Percentiles rank a stretch among this genome's conserved stretches.
These are phyloP conservation scores for Brachionus plicatilis DNA, from an alignment of 1,140 invertebrate genomes.

Conservation along the genomic window DNA sequence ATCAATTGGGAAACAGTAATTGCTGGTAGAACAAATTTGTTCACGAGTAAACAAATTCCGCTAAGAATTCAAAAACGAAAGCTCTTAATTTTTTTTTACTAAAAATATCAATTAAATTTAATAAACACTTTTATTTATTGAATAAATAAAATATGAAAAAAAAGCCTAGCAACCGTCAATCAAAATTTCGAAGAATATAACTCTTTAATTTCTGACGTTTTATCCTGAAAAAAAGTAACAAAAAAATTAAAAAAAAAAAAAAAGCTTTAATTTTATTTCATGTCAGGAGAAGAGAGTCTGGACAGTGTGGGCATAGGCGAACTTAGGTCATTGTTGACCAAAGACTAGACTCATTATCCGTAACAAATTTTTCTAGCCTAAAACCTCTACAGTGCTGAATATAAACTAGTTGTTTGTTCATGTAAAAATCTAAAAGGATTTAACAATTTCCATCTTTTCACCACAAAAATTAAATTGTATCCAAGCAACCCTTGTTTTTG, in stretches of 20 bases:
- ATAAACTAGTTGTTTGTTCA: not conserved
- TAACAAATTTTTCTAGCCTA: not conserved
- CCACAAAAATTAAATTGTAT: not conserved
- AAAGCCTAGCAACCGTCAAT: slow-evolving; percentile 26
- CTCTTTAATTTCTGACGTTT: slow-evolving; percentile 17
- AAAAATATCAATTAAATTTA: slow-evolving; percentile 19
- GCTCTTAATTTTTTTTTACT: not conserved
- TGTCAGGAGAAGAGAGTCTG: not conserved
- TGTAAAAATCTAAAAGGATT: not conserved
- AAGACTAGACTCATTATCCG: not conserved
- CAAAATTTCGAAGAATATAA: not conserved
- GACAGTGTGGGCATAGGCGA: not conserved
- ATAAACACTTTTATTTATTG: slow-evolving; percentile 18
- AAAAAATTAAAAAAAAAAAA: not conserved
- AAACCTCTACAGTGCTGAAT: not conserved
- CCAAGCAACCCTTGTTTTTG: slow-evolving; percentile 22
- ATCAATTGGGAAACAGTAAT: not conserved
- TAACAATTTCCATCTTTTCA: not conserved
- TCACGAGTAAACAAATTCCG: not conserved
- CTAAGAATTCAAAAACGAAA: not conserved
- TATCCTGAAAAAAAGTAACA: not conserved
- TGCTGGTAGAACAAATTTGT: not conserved
- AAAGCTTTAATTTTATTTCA: not conserved
- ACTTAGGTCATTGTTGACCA: not conserved
- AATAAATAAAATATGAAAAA: not conserved